A percentile compares a stretch with the other conserved stretches of the same genome.
Conservation (phyloP, 2,797 vertebrate genomes). For the Lacerta viridis region DNA sequence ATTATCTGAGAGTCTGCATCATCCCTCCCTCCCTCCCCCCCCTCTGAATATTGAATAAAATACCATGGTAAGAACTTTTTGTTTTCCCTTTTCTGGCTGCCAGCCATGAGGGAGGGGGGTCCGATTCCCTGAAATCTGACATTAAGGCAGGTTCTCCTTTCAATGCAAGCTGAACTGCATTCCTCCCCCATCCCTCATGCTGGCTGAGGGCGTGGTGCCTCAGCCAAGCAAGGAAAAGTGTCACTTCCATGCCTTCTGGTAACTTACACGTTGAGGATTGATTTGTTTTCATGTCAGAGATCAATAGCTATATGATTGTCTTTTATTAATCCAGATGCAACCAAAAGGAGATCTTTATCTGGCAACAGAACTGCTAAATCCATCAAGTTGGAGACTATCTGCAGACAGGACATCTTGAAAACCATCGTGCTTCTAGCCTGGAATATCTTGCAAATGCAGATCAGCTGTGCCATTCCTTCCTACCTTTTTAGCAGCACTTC, state of each 20-base stretch:
- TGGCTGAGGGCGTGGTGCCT: neutral
- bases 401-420: constrained; percentile 27
- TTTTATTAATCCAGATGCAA: constrained; percentile 8
- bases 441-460: neutral
- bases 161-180: no score
- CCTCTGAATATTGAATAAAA: no score
- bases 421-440: constrained; percentile 27
- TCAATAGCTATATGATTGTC: constrained; percentile 54
- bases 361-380: neutral
- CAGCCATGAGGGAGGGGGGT: no score
- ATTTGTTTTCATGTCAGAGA: constrained; percentile 39
- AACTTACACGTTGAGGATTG: neutral
- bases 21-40: no score
- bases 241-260: neutral
- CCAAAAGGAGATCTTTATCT: constrained; percentile 59
- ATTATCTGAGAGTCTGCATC: no score
- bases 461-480: neutral
- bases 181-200: neutral
- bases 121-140: no score
- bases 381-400: neutral
- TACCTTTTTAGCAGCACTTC: neutral
- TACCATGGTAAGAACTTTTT: no score
- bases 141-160: no score
- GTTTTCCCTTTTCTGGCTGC: no score
- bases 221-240: constrained; percentile 3